Evolutionary conservation across 2,797 vertebrate species (phyloP).

Genomic region (Perdix hodgsoniae): DNA sequence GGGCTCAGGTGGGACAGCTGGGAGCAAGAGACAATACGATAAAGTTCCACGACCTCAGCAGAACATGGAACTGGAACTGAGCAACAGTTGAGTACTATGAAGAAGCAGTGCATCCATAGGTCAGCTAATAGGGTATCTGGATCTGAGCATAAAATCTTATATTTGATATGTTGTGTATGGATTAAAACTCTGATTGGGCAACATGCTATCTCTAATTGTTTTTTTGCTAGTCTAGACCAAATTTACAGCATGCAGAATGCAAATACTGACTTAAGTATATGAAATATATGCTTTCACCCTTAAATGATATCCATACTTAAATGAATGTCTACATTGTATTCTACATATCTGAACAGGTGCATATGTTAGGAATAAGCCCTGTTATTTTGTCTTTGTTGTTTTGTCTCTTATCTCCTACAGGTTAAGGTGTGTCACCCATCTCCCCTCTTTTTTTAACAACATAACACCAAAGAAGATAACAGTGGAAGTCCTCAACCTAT

Average conservation of each 20-base stretch:
- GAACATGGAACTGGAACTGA: neutral
- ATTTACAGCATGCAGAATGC: neutral
- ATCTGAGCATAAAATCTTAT: neutral
- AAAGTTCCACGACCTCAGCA: neutral
- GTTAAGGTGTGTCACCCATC: neutral
- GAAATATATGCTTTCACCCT: neutral
- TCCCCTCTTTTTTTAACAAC: neutral
- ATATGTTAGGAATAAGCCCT: neutral
- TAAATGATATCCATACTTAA: neutral
- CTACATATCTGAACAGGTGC: neutral
- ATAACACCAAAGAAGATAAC: neutral
- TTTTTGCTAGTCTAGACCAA: neutral
- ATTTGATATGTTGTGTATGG: neutral
- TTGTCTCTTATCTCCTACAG: neutral
- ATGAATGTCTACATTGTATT: neutral
- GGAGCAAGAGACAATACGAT: neutral
- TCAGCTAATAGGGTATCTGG: neutral
- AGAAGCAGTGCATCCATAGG: neutral
- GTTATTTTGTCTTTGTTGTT: neutral
- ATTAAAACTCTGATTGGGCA: neutral
- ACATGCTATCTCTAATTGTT: neutral
- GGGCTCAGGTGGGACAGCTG: accelerated
- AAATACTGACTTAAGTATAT: neutral
- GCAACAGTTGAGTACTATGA: neutral
- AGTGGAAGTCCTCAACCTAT: neutral